These are phyloP conservation scores for Pristionchus arcanus DNA, from an alignment of 2,888 invertebrate species.

Conservation along the genomic window DNA sequence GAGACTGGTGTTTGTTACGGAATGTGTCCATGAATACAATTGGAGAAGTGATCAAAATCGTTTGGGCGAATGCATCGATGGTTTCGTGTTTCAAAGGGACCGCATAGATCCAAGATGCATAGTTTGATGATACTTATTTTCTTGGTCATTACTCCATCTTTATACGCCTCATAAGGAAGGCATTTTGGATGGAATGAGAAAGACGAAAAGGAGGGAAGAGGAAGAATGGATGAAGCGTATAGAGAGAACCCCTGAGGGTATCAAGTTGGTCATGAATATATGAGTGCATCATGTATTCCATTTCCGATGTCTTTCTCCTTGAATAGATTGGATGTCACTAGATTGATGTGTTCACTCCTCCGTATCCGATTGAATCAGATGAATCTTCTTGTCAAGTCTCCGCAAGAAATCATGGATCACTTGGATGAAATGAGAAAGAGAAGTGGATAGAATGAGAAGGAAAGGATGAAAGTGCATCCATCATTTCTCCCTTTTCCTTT, in stretches of 20 bases:
- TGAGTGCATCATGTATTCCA: not conserved
- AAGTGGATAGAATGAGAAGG: not conserved
- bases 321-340: not conserved
- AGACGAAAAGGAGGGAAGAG: not conserved
- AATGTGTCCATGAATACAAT: not conserved
- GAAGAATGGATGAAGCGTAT: not conserved
- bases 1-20: not conserved
- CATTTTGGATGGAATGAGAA: not conserved
- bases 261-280: not conserved
- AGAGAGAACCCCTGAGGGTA: not conserved
- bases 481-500: constrained; percentile 27
- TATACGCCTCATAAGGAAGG: not conserved
- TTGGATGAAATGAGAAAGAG: not conserved
- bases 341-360: constrained; percentile 16
- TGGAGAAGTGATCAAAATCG: not conserved
- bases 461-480: constrained; percentile 37
- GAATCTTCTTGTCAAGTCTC: not conserved
- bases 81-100: not conserved
- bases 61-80: not conserved
- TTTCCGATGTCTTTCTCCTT: not conserved
- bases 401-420: constrained; percentile 35
- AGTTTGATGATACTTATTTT: not conserved
- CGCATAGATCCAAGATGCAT: not conserved
- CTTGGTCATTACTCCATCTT: not conserved
- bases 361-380: not conserved